Conservation (phyloP, 2,113 vertebrate genomes). For the Hippoglossus stenolepis region DNA sequence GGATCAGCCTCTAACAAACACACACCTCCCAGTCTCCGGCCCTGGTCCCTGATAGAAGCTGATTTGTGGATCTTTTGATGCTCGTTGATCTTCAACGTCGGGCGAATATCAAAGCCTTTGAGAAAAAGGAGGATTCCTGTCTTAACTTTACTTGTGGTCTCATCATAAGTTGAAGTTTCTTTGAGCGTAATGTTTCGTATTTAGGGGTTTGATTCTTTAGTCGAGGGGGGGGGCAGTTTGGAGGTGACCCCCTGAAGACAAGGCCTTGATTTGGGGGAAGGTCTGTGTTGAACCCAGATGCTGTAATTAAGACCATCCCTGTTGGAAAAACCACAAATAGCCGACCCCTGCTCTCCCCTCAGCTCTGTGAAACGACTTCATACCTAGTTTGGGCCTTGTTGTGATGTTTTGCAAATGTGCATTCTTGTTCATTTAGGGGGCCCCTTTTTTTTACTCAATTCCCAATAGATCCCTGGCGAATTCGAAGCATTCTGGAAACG, state of each 20-base stretch:
- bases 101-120: not conserved
- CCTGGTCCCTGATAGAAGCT: not conserved
- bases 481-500: slow-evolving; percentile 64
- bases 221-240: slow-evolving; percentile 4
- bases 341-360: slow-evolving; percentile 1
- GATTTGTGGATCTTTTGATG: not conserved
- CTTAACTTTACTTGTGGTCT: not conserved
- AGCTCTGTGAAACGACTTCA: slow-evolving; percentile 14
- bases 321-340: slow-evolving; percentile 52
- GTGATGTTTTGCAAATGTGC: slow-evolving; percentile 79
- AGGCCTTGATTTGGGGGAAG: slow-evolving; percentile 47
- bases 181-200: not conserved
- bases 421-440: slow-evolving; percentile 69
- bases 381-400: slow-evolving; percentile 44
- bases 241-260: slow-evolving; percentile 49
- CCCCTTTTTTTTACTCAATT: slow-evolving; percentile 56
- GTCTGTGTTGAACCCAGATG: slow-evolving; percentile 45
- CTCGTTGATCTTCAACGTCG: not conserved
- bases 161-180: not conserved
- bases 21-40: not conserved
- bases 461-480: slow-evolving; percentile 66
- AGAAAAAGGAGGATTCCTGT: not conserved
- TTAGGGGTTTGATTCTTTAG: not conserved
- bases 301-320: slow-evolving; percentile 62
- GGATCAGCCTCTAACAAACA: not conserved